These are phyloP conservation scores for Sturnira hondurensis DNA, from an alignment of 2,113 vertebrate genomes.

Conservation along the genomic window DNA sequence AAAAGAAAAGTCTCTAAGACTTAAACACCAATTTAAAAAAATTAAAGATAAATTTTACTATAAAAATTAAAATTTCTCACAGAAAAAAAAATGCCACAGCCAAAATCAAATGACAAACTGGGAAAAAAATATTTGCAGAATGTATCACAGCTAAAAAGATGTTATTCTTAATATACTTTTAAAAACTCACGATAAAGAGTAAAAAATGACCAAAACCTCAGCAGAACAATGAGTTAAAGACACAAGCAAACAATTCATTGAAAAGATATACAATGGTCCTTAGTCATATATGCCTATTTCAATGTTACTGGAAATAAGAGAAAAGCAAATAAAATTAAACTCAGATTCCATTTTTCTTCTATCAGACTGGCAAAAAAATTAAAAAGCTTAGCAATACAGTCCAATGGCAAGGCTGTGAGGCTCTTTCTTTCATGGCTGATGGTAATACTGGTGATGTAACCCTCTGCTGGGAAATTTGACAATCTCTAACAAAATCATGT, in stretches of 20 bases:
- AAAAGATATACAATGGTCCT: not conserved
- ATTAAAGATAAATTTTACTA: not conserved
- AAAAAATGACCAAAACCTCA: not conserved
- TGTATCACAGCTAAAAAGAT: not conserved
- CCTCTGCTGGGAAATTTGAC: not conserved
- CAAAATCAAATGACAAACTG: not conserved
- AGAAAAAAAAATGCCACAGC: not conserved
- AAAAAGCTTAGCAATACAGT: not conserved
- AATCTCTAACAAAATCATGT: slow-evolving; percentile 14
- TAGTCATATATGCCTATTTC: not conserved
- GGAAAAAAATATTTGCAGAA: not conserved
- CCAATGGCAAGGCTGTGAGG: not conserved
- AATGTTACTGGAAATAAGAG: slow-evolving; percentile 3
- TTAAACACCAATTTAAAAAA: not conserved
- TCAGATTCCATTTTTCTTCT: not conserved
- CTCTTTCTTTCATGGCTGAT: not conserved
- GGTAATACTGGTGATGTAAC: not conserved
- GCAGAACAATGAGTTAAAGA: not conserved
- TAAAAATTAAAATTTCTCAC: not conserved
- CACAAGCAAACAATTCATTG: not conserved
- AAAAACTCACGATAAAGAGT: not conserved
- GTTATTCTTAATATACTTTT: not conserved
- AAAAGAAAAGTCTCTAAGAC: not conserved
- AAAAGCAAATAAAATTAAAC: slow-evolving; percentile 35
- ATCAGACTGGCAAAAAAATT: not conserved